Evolutionary conservation across 2,113 vertebrate species (phyloP), one percentile per base, ranked within the genome.

Genomic region (Circaetus gallicus): DNA sequence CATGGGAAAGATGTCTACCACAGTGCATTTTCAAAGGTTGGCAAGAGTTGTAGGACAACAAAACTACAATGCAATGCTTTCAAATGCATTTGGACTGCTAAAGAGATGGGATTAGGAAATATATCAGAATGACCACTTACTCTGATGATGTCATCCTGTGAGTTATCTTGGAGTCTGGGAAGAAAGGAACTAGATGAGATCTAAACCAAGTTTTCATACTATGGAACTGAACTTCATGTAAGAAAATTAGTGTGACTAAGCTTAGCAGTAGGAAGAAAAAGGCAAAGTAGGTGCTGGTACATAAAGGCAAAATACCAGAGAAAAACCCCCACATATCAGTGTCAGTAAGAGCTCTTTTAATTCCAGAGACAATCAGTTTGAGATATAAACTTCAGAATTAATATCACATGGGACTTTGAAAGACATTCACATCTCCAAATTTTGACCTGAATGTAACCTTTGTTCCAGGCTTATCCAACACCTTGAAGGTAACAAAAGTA

Each of bases 321-420:
- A 28, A 17, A 76, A 65, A 18, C 2, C 0, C 0, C 2, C 12
- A 22, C 5, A 11, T 9, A 24, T 26, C 26, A 17, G 9, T 32
- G 12, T 58, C 18, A 36, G n/a, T 34, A 62, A 82, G 22, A 73
- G 26, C 8, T 58, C 22, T 63, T 79, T 32, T 40, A 22, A 25
- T 74, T 74, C 31, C n/a, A n/a, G n/a, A 79, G 19, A 34, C 73
- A 86, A 79, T 43, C 19, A 56, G 22, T 10, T 20, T 69, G 14
- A 79, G 25, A 74, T 18, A 52, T 32, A 70, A 86, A 36, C 38
- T 58, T 93, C 50, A 47, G 11, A 58, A 58, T 12, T 82, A 21
- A 31, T 69, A 69, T 47, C 12, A 28, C 18, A 47, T 6, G 10
- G 26, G 25, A 86, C 58, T 55, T 43, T 40, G 55, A 79, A 83